phyloP scores from a whole-genome alignment of 2,888 invertebrate genomes.

The Stenotaenia linearis region DNA sequence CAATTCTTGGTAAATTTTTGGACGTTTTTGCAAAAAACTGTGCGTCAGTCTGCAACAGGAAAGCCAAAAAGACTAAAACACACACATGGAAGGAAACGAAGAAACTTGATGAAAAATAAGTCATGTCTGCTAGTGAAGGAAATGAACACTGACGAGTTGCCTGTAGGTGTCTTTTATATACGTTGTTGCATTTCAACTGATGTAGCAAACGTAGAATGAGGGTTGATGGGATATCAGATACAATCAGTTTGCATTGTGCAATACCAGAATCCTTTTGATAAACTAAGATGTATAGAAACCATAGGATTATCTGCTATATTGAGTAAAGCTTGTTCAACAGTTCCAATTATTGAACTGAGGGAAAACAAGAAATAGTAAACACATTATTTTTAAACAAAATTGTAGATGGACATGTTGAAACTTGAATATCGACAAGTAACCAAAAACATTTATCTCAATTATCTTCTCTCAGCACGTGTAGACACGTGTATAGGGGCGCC shows the following conservation, averaged over 20 bases:
- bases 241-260: neutral
- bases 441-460: neutral
- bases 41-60: neutral
- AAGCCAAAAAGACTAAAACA: neutral
- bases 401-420: too few relatives aligned
- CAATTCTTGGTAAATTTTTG: conserved; percentile 27
- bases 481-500: neutral
- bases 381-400: too few relatives aligned
- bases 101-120: neutral
- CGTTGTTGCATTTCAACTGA: neutral
- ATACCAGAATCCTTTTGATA: neutral
- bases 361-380: too few relatives aligned
- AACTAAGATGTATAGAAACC: neutral
- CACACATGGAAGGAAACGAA: neutral
- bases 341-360: too few relatives aligned
- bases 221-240: neutral
- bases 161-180: neutral
- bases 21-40: conserved; percentile 30
- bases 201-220: neutral
- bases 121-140: neutral
- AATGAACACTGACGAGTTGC: neutral
- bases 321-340: too few relatives aligned
- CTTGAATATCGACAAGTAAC: too few relatives aligned
- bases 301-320: neutral
- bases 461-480: neutral